Evolutionary conservation across 2,797 vertebrate species (phyloP).

Genomic region (Tachyglossus aculeatus): DNA sequence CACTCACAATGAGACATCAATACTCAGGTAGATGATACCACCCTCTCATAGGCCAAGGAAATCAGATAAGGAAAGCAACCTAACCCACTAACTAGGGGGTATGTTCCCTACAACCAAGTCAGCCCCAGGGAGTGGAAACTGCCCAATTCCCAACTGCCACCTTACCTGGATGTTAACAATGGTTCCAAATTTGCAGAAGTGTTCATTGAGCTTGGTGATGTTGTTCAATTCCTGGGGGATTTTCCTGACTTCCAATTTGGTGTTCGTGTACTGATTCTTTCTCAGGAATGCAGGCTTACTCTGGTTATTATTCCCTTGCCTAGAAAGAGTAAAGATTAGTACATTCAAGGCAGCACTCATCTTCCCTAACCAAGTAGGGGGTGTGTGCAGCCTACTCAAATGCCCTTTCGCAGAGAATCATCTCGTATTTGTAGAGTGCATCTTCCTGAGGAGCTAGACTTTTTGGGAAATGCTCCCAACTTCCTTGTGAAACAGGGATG

Average conservation of each 20-base stretch:
- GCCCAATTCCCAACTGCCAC: too few species aligned
- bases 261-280: constrained; percentile 92
- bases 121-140: too few species aligned
- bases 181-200: constrained; percentile 98
- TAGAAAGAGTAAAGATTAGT: constrained; percentile 60
- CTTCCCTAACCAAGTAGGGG: not conserved
- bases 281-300: constrained; percentile 88
- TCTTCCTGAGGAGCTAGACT: not conserved
- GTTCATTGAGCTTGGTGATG: constrained; percentile 95
- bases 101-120: not conserved
- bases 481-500: too few species aligned
- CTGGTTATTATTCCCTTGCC: constrained; percentile 89
- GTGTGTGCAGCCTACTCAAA: too few species aligned
- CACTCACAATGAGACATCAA: not conserved
- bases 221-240: constrained; percentile 95
- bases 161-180: constrained; percentile 97
- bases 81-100: not conserved
- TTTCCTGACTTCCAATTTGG: constrained; percentile 93
- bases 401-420: not conserved
- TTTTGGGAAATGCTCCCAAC: too few species aligned
- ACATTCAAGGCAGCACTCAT: not conserved
- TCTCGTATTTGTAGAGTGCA: not conserved
- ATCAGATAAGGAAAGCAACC: not conserved
- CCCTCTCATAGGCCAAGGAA: not conserved
- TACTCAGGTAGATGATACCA: not conserved